Evolutionary conservation across 2,797 vertebrate species (phyloP), one percentile per base, ranked within the genome.

Genomic region (Pangasius djambal): DNA sequence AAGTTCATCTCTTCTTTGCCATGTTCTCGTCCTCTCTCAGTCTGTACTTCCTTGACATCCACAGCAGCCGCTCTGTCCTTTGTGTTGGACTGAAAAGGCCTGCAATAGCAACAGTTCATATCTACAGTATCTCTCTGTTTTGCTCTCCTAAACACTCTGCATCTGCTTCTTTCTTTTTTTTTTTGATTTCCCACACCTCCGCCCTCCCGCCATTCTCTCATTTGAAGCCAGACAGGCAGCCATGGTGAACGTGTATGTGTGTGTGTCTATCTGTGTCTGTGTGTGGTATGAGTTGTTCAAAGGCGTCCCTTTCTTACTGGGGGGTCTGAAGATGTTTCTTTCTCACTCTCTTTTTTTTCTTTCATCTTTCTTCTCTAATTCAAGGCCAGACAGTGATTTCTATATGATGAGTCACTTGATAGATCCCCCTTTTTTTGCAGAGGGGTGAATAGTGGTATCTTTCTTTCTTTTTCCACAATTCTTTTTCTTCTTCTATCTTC

Each of bases 241-340:
- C 65, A 88, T 87, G 37, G 86, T 86, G 86, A 57, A 84, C 63
- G 83, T 89, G 48, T 86, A 83, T 75, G 77, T 83, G 59, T 85
- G 55, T 87, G 74, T 84, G 89, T 85, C 15, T 67, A 28, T 61
- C 7, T 1, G 25, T 88, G 18, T 86, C 25, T 89, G 31, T 89
- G n/a, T 87, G 67, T 57, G 65, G 88, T 90, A 90, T 86, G 89
- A 90, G 84, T 88, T 81, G 86, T 89, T 90, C 86, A 90, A 72
- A 82, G 63, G 22, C 69, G 79, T 34, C 52, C 48, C 59, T 74
- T 85, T 77, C 72, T 70, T 69, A 75, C 81, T 89, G 75, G 65
- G 79, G 16, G 85, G 81, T 78, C 74, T 34, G 57, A 75, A 82
- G 40, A 74, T 10, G 52, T 13, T 67, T 63, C 72, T 65, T 69